These are phyloP conservation scores for Lymantria dispar DNA, from an alignment of 2,888 invertebrate genomes.

Conservation along the genomic window DNA sequence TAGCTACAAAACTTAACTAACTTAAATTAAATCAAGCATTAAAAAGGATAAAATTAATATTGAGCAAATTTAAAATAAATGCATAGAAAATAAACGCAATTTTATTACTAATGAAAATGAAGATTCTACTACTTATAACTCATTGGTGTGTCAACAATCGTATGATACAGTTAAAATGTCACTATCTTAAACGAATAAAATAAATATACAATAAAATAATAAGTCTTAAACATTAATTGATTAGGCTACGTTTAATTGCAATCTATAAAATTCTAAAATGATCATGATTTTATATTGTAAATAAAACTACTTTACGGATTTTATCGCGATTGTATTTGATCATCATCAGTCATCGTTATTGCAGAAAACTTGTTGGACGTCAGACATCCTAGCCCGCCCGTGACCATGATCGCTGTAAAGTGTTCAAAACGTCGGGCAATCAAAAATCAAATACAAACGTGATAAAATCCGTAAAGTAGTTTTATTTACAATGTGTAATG, in stretches of 20 bases:
- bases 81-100: conserved; percentile 55
- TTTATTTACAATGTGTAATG: no score
- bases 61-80: conserved; percentile 68
- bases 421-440: no score
- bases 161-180: conserved; percentile 23
- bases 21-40: conserved; percentile 27
- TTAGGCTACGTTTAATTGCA: conserved; percentile 10
- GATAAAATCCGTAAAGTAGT: no score
- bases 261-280: conserved; percentile 1
- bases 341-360: no score
- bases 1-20: conserved; percentile 32
- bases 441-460: no score
- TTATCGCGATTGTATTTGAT: no score
- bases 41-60: conserved; percentile 39
- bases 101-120: conserved; percentile 31
- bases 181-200: conserved; percentile 17
- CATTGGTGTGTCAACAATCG: conserved; percentile 58
- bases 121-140: conserved; percentile 52
- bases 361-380: no score
- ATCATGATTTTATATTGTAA: no score
- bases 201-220: conserved; percentile 22
- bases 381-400: no score
- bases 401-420: no score
- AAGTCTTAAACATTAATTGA: background rate
- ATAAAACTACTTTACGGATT: no score